Conservation (phyloP, 2,797 vertebrate species). For the Sphenopsis melanotis region DNA sequence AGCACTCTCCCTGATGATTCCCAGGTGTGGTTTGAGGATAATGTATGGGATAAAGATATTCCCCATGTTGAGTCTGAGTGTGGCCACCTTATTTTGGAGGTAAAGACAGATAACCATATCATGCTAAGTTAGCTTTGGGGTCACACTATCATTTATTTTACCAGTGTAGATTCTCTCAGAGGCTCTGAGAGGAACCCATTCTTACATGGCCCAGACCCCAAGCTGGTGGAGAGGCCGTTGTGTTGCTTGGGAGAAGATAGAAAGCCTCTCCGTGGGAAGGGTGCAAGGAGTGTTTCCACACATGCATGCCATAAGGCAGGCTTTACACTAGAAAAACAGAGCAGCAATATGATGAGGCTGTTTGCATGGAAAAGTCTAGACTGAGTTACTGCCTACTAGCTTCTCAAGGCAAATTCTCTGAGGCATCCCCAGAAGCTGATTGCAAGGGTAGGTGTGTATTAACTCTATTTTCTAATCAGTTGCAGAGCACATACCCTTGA, state of each 20-base stretch:
- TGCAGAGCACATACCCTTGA: background rate
- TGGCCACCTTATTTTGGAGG: background rate
- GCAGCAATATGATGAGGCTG: background rate
- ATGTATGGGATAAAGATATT: background rate
- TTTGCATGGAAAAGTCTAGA: background rate
- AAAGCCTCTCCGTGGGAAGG: background rate
- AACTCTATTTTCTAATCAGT: background rate
- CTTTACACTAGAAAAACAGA: background rate
- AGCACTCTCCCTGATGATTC: conserved; percentile 29
- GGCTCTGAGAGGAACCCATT: background rate
- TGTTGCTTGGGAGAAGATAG: background rate
- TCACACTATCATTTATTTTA: background rate
- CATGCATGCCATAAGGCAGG: background rate
- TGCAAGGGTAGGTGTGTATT: background rate
- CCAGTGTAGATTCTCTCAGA: background rate
- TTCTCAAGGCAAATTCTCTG: background rate
- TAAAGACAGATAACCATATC: background rate
- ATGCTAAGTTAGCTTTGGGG: background rate
- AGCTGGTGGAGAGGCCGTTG: background rate
- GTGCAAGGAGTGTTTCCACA: background rate
- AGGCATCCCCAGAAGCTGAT: background rate
- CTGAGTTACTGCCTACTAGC: background rate
- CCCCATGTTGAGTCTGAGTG: background rate
- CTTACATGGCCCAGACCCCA: background rate
- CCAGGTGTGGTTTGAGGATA: conserved; percentile 35